Evolutionary conservation across 2,113 vertebrate species (phyloP).

Genomic region (Phaethornis superciliosus): DNA sequence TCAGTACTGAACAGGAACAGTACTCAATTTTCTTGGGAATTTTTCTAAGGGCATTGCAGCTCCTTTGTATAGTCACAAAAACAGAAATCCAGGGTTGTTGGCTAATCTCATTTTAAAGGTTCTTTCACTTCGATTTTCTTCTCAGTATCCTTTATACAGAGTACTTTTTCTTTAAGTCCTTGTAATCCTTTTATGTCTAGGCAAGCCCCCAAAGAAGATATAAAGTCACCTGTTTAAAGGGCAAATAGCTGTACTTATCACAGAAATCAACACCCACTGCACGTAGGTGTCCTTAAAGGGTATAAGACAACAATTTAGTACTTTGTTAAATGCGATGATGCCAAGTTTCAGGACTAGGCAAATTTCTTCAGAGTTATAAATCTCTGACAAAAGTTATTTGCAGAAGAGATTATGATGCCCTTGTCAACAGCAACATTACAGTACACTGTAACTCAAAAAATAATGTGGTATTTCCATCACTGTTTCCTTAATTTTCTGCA

Average conservation of each 20-base stretch:
- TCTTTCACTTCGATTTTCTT: neutral
- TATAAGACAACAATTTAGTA: neutral
- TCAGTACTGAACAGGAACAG: neutral
- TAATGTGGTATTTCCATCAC: neutral
- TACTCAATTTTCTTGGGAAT: neutral
- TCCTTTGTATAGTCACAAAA: neutral
- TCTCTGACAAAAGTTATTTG: neutral
- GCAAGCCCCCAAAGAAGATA: neutral
- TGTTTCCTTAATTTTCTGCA: slow-evolving; percentile 2
- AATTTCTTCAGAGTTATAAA: neutral
- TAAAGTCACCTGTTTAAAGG: neutral
- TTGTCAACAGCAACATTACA: slow-evolving; percentile 23
- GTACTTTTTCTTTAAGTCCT: neutral
- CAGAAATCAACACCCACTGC: neutral
- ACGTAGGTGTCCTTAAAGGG: neutral
- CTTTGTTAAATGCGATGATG: neutral
- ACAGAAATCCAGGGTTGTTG: neutral
- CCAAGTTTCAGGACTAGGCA: slow-evolving; percentile 29
- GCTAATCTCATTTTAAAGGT: neutral
- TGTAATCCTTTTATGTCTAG: neutral
- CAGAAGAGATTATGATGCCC: neutral
- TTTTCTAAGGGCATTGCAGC: neutral
- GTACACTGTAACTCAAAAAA: slow-evolving; percentile 39
- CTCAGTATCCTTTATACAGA: neutral
- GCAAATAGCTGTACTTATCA: neutral